Evolutionary conservation across 1,140 invertebrate species (phyloP), one percentile per base, ranked within the genome.

Genomic region (Diabrotica virgifera): DNA sequence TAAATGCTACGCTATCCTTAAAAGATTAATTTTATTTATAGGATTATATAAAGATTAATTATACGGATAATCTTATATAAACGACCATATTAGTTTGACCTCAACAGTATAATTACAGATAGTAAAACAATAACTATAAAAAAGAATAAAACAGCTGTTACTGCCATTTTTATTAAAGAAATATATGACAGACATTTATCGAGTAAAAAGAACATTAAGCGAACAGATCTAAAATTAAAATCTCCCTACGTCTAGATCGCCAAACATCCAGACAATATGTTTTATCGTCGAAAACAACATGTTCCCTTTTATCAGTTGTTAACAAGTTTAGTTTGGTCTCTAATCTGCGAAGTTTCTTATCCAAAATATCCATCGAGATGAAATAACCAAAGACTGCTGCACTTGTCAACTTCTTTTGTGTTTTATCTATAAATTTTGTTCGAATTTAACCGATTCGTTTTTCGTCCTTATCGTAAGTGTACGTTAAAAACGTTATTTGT

Each of bases 231-330:
- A 69, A 78, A 78, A 78, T 78, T 75, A 70, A 75, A 76, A 69
- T 69, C 68, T 72, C 65, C 62, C 72, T 68, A 62, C 65, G 68
- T 74, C 40, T 8, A 46, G 71, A 75, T 74, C 69, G 72, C 70
- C 74, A 62, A 72, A 69, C 74, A 72, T 77, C 72, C 75, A 76
- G 73, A 76, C 75, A 77, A 77, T 77, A 78, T 77, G 75, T 72
- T 72, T 68, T 46, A 46, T 46, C 40, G n/a, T 46, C 24, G 40
- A 46, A 46, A 46, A 46, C 40, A 46, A 46, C 40, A 46, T 46
- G 40, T 46, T 46, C 40, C 40, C 65, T 73, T 24, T 76, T 78
- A 78, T 78, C 76, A 70, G 67, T 70, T 74, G 75, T 76, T 77
- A 77, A 76, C 75, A 78, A 78, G 73, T 78, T 78, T 78, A 8